A percentile compares a stretch with the other conserved stretches of the same genome.
These are phyloP conservation scores for Andrena camellia DNA, from an alignment of 2,888 invertebrate genomes.

Conservation along the genomic window DNA sequence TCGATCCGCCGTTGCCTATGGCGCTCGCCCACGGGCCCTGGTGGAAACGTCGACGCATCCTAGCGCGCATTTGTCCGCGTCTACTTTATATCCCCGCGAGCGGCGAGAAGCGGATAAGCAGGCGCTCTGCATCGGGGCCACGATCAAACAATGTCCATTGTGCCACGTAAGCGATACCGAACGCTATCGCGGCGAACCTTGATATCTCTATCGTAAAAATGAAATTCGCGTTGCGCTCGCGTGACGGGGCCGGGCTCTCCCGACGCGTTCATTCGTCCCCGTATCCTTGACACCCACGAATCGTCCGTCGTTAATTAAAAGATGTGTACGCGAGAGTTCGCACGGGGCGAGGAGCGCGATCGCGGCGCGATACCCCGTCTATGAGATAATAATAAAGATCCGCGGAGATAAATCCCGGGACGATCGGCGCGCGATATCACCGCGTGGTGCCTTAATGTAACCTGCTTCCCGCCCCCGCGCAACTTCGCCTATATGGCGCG, in stretches of 20 bases:
- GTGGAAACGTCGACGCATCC: conserved; percentile 48
- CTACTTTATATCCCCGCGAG: conserved; percentile 44
- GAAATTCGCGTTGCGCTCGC: conserved; percentile 36
- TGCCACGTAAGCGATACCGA: conserved; percentile 56
- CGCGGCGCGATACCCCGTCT: background rate
- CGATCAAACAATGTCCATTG: conserved; percentile 66
- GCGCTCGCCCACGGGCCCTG: conserved; percentile 68
- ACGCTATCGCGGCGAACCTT: conserved; percentile 38
- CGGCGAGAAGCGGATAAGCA: conserved; percentile 54
- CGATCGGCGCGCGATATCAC: conserved; percentile 18
- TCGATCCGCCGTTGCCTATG: conserved; percentile 60
- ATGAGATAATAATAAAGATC: conserved; percentile 35
- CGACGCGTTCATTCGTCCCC: conserved; percentile 13
- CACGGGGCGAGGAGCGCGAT: conserved; percentile 2
- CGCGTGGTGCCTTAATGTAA: conserved; percentile 13
- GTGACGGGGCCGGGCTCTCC: conserved; percentile 16
- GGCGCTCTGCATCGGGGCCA: conserved; percentile 51
- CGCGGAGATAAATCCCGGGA: conserved; percentile 19
- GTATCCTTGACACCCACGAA: conserved; percentile 41
- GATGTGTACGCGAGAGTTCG: background rate
- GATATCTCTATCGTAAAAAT: conserved; percentile 53
- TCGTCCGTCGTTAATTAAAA: conserved; percentile 29
- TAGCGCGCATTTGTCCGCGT: conserved; percentile 52
- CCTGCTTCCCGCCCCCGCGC: conserved; percentile 51
- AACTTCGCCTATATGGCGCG: background rate